Base-by-base conservation (phyloP, 2,797 vertebrate genomes). In the Parauchenoglanis punctatus region DNA sequence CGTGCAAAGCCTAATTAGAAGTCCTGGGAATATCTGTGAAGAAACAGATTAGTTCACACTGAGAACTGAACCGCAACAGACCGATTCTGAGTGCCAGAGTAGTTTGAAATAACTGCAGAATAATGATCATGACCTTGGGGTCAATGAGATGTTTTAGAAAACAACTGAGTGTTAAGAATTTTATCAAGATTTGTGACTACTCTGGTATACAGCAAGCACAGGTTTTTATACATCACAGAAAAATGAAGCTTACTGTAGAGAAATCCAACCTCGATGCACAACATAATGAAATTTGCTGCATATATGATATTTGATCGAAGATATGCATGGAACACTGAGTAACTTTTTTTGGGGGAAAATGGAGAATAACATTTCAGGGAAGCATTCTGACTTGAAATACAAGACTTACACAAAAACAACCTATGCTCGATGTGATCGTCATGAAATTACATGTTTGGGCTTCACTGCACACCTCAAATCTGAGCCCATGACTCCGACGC, bases 1-100 rank as follows among this genome's bases (percentile, higher is more conserved):
- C 89, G 91, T 92, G 90, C 92, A 89, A 92, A 89, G 87, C 85
- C 65, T 90, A 92, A 92, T 90, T 86, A 91, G 86, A 70, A 82
- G 89, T 80, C 82, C 73, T 89, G 89, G 90, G 85, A 92, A 90
- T 91, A 89, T 90, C 73, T 90, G 61, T 85, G 89, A 89, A 88
- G 84, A 63, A 87, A 68, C 83, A 87, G 77, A 88, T 49, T 75
- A 78, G 70, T 88, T 85, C 75, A 83, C 90, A 31, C 58, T 76
- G 61, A 70, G 81, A 81, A 81, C 49, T 81, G 20, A 85, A 82
- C 20, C 23, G 49, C 70, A 65, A 61, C 40, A 18, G 5, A 56
- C 44, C 28, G 18, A 20, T 85, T 35, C 70, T 44, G 13, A 49
- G 10, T 83, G 82, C 86, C 89, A 88, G 81, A 85, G 73, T 25